Percentiles rank a stretch among this genome's conserved stretches.
Conservation (phyloP, 2,888 invertebrate genomes). For the Aporophyla lueneburgensis region DNA sequence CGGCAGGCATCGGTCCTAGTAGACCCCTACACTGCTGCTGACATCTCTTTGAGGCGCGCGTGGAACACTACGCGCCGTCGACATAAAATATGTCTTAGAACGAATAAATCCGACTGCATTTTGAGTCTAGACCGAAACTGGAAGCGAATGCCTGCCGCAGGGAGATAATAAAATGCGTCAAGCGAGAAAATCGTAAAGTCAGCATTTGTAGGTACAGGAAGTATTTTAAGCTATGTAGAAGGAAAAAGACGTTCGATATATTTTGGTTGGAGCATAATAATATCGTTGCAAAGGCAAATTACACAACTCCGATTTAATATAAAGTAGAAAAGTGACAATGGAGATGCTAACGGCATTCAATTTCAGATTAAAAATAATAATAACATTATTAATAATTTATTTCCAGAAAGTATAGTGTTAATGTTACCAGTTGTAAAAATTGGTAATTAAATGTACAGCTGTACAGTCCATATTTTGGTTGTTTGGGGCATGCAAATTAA, state of each 20-base stretch:
- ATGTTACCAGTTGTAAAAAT: too few relatives aligned
- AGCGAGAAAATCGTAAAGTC: conserved; percentile 18
- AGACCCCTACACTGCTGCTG: too few relatives aligned
- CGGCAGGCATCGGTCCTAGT: too few relatives aligned
- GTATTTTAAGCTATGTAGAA: conserved; percentile 6
- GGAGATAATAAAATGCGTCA: conserved; percentile 47
- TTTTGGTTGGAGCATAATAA: neutral
- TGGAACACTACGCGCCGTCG: too few relatives aligned
- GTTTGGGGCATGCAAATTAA: too few relatives aligned
- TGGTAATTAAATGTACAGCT: too few relatives aligned
- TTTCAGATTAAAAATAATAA: neutral
- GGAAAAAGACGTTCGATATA: neutral
- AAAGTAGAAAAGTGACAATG: neutral
- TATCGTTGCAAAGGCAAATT: neutral
- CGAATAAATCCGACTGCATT: conserved; percentile 47
- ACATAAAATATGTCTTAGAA: conserved; percentile 34
- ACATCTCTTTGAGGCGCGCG: too few relatives aligned
- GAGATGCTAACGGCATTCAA: neutral
- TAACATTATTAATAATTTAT: too few relatives aligned
- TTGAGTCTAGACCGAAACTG: conserved; percentile 49
- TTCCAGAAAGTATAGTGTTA: too few relatives aligned
- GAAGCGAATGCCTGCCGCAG: conserved; percentile 22
- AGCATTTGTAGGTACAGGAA: neutral
- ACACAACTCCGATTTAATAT: neutral
- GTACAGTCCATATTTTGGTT: too few relatives aligned